Evolutionary conservation across 2,888 invertebrate genomes (phyloP).

Genomic region (Caenorhabditis wallacei): DNA sequence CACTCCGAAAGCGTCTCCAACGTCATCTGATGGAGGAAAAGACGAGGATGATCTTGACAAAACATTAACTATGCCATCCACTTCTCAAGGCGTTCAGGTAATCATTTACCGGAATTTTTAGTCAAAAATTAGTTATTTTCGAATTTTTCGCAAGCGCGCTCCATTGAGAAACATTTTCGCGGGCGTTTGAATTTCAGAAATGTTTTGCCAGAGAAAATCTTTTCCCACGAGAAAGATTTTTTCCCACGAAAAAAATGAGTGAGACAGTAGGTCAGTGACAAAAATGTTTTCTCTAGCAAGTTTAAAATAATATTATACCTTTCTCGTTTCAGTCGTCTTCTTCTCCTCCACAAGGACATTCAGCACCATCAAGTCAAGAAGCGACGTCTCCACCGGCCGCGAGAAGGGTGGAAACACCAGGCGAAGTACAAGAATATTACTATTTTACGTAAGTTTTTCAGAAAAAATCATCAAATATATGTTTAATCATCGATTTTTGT

Average conservation of each 20-base stretch:
- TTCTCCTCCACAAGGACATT: constrained; percentile 34
- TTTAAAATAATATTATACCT: background rate
- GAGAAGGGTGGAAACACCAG: constrained; percentile 42
- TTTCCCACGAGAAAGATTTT: constrained; percentile 8
- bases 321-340: background rate
- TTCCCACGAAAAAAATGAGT: no score
- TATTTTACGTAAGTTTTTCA: constrained; percentile 32
- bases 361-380: constrained; percentile 60
- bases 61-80: constrained; percentile 55
- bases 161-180: constrained; percentile 4
- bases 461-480: background rate
- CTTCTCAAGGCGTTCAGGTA: constrained; percentile 51
- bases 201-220: background rate
- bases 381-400: constrained; percentile 52
- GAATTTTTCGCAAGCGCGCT: constrained; percentile 16
- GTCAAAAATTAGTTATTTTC: no score
- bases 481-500: background rate
- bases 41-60: constrained; percentile 33
- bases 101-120: background rate
- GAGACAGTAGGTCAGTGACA: no score
- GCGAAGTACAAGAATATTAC: constrained; percentile 23
- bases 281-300: no score
- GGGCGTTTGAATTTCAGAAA: background rate
- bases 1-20: constrained; percentile 53
- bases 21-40: background rate